These are phyloP conservation scores for Notoglanidium macrostoma DNA, from an alignment of 2,797 vertebrate species.

Conservation along the genomic window DNA sequence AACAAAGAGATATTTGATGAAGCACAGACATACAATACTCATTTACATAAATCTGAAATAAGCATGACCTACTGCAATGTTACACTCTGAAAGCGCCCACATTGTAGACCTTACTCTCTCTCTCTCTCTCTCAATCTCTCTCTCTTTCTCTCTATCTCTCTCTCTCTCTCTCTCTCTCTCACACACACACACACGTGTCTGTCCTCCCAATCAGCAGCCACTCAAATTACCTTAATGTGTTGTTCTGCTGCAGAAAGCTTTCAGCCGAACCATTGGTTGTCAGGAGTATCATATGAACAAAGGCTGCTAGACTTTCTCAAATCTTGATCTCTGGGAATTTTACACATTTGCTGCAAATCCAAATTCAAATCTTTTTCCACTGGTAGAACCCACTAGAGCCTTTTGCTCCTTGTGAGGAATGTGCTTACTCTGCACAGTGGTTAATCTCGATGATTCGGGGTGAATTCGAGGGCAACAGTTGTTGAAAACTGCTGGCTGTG, in stretches of 20 bases:
- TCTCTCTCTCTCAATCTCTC: neutral
- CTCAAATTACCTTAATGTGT: conserved; percentile 39
- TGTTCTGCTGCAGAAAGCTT: conserved; percentile 19
- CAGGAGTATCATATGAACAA: conserved; percentile 31
- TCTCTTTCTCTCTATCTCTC: neutral
- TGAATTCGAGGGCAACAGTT: conserved; percentile 1
- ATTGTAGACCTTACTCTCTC: conserved; percentile 7
- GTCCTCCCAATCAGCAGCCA: neutral
- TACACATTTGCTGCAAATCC: conserved; percentile 6
- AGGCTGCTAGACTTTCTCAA: neutral
- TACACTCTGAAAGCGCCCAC: neutral
- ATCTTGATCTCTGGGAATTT: neutral
- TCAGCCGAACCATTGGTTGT: neutral
- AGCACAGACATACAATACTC: neutral
- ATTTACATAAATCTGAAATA: conserved; percentile 20
- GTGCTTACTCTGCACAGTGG: neutral
- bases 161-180: neutral
- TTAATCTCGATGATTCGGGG: conserved; percentile 7
- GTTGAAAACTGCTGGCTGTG: neutral
- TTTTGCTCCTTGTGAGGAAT: neutral
- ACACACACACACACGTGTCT: neutral
- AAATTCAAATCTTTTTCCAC: conserved; percentile 1
- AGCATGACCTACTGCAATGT: neutral
- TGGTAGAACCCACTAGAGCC: neutral
- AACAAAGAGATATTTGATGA: conserved; percentile 33